Evolutionary conservation across 2,113 vertebrate genomes (phyloP).

Genomic region (Brienomyrus longianalis): DNA sequence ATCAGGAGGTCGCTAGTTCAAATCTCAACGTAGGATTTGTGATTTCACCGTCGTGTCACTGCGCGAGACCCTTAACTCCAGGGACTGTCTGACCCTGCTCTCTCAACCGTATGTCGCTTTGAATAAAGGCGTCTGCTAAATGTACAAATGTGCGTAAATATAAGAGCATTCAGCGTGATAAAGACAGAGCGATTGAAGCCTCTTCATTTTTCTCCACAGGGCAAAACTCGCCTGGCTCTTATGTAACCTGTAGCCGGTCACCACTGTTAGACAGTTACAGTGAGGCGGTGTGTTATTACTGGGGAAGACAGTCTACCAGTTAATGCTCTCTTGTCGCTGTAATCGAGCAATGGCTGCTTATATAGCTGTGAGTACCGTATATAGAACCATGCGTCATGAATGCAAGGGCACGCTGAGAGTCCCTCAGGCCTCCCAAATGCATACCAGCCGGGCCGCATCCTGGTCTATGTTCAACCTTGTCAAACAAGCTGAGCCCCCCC

Average conservation of each 20-base stretch:
- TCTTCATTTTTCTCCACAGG: not conserved
- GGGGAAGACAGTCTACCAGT: not conserved
- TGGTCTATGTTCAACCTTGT: constrained; percentile 30
- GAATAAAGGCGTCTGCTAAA: not conserved
- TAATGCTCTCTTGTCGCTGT: not conserved
- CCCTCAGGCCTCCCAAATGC: constrained; percentile 25
- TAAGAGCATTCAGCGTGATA: not conserved
- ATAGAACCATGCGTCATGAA: constrained; percentile 33
- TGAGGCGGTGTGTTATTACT: not conserved
- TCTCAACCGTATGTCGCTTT: not conserved
- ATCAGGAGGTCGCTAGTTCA: not conserved
- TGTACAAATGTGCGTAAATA: not conserved
- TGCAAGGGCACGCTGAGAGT: constrained; percentile 18
- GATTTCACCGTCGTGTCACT: not conserved
- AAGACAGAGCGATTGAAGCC: not conserved
- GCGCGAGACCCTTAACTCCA: not conserved
- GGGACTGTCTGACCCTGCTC: not conserved
- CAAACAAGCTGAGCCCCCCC: constrained; percentile 38
- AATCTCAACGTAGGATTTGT: not conserved
- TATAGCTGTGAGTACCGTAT: not conserved
- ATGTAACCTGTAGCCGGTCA: not conserved
- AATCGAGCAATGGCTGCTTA: not conserved
- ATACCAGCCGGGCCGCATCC: constrained; percentile 43
- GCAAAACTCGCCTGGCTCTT: not conserved
- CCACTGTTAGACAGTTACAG: not conserved